Percentiles rank a stretch among this genome's conserved stretches.
Conservation (phyloP, 1,140 invertebrate genomes). For the Drosophila burlai region DNA sequence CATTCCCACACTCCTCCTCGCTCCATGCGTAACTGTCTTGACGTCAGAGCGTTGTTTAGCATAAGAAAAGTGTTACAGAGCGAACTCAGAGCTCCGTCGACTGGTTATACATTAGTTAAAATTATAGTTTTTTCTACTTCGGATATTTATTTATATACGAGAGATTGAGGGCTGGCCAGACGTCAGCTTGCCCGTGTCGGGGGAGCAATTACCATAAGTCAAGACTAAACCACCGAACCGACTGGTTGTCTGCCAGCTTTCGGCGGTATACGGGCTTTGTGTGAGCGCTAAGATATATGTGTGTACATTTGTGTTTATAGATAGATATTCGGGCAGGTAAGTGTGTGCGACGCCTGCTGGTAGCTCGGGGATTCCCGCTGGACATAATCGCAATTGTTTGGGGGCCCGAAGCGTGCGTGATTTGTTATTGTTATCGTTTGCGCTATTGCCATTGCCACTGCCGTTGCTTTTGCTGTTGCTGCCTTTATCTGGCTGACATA, state of each 20-base stretch:
- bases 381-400: conserved; percentile 52
- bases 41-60: conserved; percentile 6
- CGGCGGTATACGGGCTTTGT: background rate
- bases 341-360: conserved; percentile 16
- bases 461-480: conserved; percentile 9
- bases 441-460: conserved; percentile 2
- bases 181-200: background rate
- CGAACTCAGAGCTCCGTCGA: background rate
- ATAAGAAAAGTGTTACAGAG: conserved; percentile 7
- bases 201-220: conserved; percentile 41
- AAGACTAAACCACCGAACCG: conserved; percentile 27
- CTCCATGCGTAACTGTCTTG: background rate
- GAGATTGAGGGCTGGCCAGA: background rate
- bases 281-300: background rate
- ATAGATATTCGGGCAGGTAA: conserved; percentile 1
- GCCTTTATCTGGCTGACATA: conserved; percentile 64
- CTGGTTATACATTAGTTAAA: conserved; percentile 10
- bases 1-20: background rate
- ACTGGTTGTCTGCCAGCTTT: conserved; percentile 35
- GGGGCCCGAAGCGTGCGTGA: conserved; percentile 60
- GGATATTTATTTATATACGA: background rate
- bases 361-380: conserved; percentile 56
- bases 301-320: background rate
- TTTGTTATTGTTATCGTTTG: conserved; percentile 52
- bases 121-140: background rate